These are phyloP conservation scores for Pipistrellus pipistrellus DNA, from an alignment of 2,797 vertebrate species.

Conservation along the genomic window DNA sequence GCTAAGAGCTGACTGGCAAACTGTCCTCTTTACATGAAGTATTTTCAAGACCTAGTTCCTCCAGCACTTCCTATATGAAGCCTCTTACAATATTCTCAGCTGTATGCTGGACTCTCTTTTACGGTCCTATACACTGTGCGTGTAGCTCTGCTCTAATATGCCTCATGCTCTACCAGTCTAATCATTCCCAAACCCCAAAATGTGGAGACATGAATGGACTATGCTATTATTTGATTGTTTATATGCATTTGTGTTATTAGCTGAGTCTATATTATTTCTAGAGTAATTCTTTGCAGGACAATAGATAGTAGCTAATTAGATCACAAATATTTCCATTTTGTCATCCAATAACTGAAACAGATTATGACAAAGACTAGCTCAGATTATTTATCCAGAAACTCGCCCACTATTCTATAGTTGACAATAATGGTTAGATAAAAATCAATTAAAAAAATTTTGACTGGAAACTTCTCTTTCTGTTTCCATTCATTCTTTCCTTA, in stretches of 20 bases:
- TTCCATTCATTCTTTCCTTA: not conserved
- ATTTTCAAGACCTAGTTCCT: not conserved
- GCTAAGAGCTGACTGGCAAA: not conserved
- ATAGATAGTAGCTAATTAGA: not conserved
- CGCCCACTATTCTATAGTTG: not conserved
- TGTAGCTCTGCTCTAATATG: not conserved
- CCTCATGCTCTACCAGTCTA: not conserved
- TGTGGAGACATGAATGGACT: rapidly evolving
- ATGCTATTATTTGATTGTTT: rapidly evolving
- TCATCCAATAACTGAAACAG: not conserved
- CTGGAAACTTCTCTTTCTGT: not conserved
- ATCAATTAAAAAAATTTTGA: not conserved
- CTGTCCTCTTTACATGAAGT: too few species aligned
- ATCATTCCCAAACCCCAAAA: not conserved
- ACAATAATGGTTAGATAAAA: not conserved
- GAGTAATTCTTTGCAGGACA: not conserved
- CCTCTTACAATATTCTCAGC: too few species aligned
- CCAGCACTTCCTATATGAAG: not conserved
- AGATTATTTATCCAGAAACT: not conserved
- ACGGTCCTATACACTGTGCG: rapidly evolving
- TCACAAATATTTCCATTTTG: not conserved
- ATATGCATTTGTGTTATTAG: not conserved
- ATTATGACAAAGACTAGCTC: not conserved
- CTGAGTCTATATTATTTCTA: not conserved
- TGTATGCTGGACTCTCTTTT: not conserved